Conservation (phyloP, 2,888 invertebrate genomes). For the Lithodes maja region DNA sequence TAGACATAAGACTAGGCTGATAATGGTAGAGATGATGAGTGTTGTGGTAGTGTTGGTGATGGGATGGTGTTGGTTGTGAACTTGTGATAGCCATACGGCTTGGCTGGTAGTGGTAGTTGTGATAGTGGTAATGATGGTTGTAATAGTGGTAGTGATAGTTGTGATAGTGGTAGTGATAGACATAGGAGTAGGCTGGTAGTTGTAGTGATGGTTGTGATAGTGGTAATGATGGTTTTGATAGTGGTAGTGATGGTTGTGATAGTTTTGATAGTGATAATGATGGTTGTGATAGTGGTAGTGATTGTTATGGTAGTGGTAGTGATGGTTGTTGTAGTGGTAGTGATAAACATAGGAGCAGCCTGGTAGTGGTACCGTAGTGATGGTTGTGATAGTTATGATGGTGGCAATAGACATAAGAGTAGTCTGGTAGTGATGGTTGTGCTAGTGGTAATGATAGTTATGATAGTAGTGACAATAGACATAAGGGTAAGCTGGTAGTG, state of each 20-base stretch:
- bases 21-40: not conserved
- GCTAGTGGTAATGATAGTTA: not conserved
- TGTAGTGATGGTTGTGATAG: not conserved
- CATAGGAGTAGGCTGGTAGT: not conserved
- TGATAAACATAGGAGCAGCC: too few species aligned
- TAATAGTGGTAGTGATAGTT: not conserved
- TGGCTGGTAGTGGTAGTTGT: too few species aligned
- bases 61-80: not conserved
- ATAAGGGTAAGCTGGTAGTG: not conserved
- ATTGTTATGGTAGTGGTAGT: not conserved
- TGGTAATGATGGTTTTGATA: not conserved
- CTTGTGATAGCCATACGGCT: not conserved
- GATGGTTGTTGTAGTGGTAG: not conserved
- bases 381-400: too few species aligned
- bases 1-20: not conserved
- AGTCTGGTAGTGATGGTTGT: not conserved
- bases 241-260: not conserved
- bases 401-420: too few species aligned
- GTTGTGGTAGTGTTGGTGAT: not conserved
- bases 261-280: not conserved
- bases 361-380: not conserved
- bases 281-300: not conserved
- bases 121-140: too few species aligned
- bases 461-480: not conserved
- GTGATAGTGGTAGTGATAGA: not conserved